Evolutionary conservation across 2,113 vertebrate genomes (phyloP).

Genomic region (Nothobranchius kuhntae): DNA sequence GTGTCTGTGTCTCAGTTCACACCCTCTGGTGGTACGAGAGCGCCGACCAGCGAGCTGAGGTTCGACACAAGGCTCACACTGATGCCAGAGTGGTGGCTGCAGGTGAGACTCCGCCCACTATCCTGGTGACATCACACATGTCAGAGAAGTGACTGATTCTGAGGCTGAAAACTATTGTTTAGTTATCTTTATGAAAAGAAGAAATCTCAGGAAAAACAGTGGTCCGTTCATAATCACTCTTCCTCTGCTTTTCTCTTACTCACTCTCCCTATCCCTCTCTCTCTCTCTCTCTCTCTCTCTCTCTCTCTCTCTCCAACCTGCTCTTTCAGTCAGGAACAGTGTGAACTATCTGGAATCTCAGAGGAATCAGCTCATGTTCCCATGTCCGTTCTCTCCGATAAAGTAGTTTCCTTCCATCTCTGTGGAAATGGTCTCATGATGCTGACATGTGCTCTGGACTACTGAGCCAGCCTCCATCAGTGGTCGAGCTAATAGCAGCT

Average conservation of each 20-base stretch:
- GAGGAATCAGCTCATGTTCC: conserved; percentile 84
- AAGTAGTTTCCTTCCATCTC: conserved; percentile 71
- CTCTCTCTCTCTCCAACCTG: too few relatives aligned
- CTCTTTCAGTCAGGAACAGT: conserved; percentile 81
- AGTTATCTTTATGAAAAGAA: too few relatives aligned
- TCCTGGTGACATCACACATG: not conserved
- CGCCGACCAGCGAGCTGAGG: conserved; percentile 81
- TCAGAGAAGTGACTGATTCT: not conserved
- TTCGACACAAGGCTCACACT: conserved; percentile 83
- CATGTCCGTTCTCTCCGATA: conserved; percentile 83
- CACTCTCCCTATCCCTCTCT: too few relatives aligned
- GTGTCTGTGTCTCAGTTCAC: conserved; percentile 78
- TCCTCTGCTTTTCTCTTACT: too few relatives aligned
- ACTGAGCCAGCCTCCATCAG: not conserved
- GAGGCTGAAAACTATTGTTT: too few relatives aligned
- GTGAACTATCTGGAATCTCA: conserved; percentile 84
- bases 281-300: conserved; percentile 5
- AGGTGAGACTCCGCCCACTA: conserved; percentile 79
- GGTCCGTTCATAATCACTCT: too few relatives aligned
- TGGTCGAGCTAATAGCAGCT: not conserved
- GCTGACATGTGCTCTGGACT: not conserved
- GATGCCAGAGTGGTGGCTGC: conserved; percentile 89
- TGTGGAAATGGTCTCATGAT: not conserved
- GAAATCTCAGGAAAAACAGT: too few relatives aligned
- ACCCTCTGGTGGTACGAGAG: conserved; percentile 89